Evolutionary conservation across 2,113 vertebrate species (phyloP), one percentile per base, ranked within the genome.

Genomic region (Leptobrachium ailaonicum): DNA sequence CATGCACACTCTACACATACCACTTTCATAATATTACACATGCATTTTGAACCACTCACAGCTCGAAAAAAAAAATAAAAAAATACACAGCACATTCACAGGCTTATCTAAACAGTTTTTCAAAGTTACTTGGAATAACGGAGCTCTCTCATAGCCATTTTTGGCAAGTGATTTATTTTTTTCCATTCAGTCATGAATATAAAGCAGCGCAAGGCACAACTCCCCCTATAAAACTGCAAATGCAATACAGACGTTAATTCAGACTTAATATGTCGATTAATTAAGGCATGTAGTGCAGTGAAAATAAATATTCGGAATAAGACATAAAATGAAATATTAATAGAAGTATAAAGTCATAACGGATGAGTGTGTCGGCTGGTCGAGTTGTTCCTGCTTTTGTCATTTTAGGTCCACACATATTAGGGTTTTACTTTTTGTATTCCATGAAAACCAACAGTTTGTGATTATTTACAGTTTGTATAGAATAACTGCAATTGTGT

Each of bases 11-110:
- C 66, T 70, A 62, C 67, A 71, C 76, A 70, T 78, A 42, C 66
- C 40, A 80, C 62, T 73, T 67, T 73, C 71, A 80, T 80, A 80
- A 80, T 67, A 73, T 80, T 80, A 80, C 63, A 80, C 70, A 70
- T 42, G 64, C 54, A 73, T 67, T 67, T n/a, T 73, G 71, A 44
- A 43, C 56, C 68, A 20, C 68, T 63, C 54, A n/a, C 76, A 41
- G 68, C 68, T 53, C 43, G 1, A 53, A 58, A 60, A 50, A 47
- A 47, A 50, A 50, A 5, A 50, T 50, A 50, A 50, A 50, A 32
- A 50, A 80, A 80, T 73, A 80, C 70, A 80, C 77, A 41, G 62
- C 71, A 73, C 77, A 79, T 80, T 80, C 77, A 80, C 66, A 47
- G 50, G 13, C 77, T 73, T 66, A 73, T 67, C 50, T 66, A 73